A percentile compares a stretch with the other conserved stretches of the same genome.
phyloP scores from a whole-genome alignment of 1,140 invertebrate species.

The Orchestia grillus region DNA sequence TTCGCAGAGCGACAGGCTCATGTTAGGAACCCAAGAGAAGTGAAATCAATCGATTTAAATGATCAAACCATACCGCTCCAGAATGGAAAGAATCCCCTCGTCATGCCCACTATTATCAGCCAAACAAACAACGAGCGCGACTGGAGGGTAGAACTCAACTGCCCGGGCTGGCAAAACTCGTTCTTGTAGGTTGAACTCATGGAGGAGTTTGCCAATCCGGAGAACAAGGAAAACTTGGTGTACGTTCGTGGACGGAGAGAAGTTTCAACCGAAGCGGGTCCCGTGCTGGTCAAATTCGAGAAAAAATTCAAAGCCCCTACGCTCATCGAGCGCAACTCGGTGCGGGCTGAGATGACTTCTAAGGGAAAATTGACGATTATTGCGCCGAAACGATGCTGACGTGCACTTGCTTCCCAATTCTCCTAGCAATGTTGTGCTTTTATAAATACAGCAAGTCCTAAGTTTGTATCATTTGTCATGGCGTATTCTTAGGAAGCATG shows the following conservation, averaged over 20 bases:
- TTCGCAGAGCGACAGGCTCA: background rate
- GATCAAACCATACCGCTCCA: background rate
- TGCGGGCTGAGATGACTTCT: background rate
- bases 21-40: background rate
- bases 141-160: constrained; percentile 1
- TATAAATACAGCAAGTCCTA: background rate
- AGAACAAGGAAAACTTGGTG: background rate
- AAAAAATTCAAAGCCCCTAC: constrained; percentile 36
- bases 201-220: background rate
- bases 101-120: background rate
- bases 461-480: background rate
- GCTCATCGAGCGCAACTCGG: background rate
- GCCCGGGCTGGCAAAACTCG: background rate
- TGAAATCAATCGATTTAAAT: constrained; percentile 1
- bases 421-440: background rate
- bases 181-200: background rate
- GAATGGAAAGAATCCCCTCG: background rate
- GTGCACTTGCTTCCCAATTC: background rate
- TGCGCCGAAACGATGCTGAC: background rate
- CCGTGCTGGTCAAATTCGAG: background rate
- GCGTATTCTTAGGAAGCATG: background rate
- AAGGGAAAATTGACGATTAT: background rate
- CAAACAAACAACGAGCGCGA: background rate
- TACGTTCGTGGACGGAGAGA: background rate
- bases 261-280: background rate